A percentile compares a stretch with the other conserved stretches of the same genome.
phyloP scores from a whole-genome alignment of 2,113 vertebrate species.

The Aegithalos caudatus region DNA sequence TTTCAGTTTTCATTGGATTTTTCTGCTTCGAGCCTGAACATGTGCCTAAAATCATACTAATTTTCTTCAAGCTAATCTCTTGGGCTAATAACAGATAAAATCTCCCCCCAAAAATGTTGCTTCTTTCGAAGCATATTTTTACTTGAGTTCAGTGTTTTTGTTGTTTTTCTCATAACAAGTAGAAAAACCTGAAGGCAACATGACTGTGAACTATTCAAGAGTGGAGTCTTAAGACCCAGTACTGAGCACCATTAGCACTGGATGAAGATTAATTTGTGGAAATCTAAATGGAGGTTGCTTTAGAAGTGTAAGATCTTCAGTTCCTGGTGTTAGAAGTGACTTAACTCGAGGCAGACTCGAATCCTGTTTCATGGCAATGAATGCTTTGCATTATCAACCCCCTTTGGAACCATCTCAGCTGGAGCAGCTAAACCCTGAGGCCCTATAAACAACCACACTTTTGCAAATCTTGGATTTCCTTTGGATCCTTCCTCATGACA shows the following conservation, averaged over 20 bases:
- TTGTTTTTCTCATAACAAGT: background rate
- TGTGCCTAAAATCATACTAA: background rate
- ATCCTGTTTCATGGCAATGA: conserved; percentile 12
- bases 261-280: background rate
- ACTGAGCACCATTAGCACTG: background rate
- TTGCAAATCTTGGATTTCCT: conserved; percentile 15
- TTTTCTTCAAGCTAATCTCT: background rate
- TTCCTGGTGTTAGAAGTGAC: background rate
- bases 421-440: conserved; percentile 23
- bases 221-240: background rate
- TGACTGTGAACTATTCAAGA: background rate
- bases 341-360: background rate
- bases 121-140: background rate
- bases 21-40: background rate
- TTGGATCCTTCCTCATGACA: conserved; percentile 3
- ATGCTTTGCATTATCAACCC: background rate
- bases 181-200: background rate
- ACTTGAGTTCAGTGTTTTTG: background rate
- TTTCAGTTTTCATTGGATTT: background rate
- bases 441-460: conserved; percentile 23
- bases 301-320: background rate
- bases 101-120: background rate
- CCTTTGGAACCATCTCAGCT: conserved; percentile 24
- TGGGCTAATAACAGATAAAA: background rate
- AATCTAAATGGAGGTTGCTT: background rate